These are phyloP conservation scores for Drosophila simulans DNA, from an alignment of 1,140 invertebrate genomes.

Conservation along the genomic window DNA sequence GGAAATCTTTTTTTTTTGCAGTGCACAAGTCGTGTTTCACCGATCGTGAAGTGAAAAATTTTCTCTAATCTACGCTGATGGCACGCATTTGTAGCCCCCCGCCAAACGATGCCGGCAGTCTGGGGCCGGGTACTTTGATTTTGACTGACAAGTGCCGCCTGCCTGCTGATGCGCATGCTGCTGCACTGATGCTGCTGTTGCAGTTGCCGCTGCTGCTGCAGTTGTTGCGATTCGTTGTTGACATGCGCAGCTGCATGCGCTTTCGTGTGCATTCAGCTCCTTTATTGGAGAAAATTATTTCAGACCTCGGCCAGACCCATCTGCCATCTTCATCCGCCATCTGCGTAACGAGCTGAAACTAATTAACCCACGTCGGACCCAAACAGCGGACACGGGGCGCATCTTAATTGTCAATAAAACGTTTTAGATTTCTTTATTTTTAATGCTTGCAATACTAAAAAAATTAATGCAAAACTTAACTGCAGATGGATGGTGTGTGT, in stretches of 20 bases:
- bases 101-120: constrained; percentile 71
- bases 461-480: constrained; percentile 67
- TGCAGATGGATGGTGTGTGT: constrained; percentile 56
- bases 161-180: constrained; percentile 44
- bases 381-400: constrained; percentile 33
- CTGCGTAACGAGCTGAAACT: constrained; percentile 56
- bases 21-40: constrained; percentile 32
- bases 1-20: neutral
- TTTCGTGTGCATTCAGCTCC: constrained; percentile 71
- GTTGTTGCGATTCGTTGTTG: constrained; percentile 54
- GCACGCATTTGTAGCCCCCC: constrained; percentile 61
- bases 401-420: constrained; percentile 78
- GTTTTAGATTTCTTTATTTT: constrained; percentile 75
- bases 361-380: constrained; percentile 66
- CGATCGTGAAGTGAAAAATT: constrained; percentile 76
- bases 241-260: constrained; percentile 79
- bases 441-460: constrained; percentile 78
- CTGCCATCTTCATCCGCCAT: constrained; percentile 2
- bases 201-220: constrained; percentile 22
- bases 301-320: constrained; percentile 56
- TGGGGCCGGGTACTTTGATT: constrained; percentile 74
- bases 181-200: constrained; percentile 15
- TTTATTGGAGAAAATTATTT: constrained; percentile 82
- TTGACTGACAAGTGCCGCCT: constrained; percentile 82
- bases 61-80: constrained; percentile 81